phyloP scores from a whole-genome alignment of 1,140 invertebrate species.

The Temnothorax curvispinosus region DNA sequence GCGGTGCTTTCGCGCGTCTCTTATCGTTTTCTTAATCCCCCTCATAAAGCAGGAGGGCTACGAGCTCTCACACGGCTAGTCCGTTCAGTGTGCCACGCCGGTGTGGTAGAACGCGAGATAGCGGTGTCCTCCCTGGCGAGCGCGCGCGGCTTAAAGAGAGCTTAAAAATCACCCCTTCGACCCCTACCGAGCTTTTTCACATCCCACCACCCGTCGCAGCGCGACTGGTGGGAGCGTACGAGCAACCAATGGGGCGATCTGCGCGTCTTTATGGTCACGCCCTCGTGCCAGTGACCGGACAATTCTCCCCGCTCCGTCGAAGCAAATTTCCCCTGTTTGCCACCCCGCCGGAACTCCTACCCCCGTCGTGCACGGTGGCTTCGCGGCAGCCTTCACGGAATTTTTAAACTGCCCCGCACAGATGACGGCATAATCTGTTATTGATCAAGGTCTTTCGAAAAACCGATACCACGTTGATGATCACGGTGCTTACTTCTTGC shows the following conservation, averaged over 20 bases:
- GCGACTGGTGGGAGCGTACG: constrained; percentile 77
- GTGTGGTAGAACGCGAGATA: constrained; percentile 80
- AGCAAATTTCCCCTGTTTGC: constrained; percentile 67
- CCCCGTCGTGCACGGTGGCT: constrained; percentile 70
- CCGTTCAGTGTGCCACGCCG: constrained; percentile 75
- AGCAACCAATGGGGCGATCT: constrained; percentile 82
- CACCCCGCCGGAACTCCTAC: constrained; percentile 53
- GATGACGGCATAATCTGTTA: constrained; percentile 85
- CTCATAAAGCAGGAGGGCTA: constrained; percentile 78
- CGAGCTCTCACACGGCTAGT: constrained; percentile 65
- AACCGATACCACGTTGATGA: constrained; percentile 77
- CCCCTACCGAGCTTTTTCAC: constrained; percentile 80
- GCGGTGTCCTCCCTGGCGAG: constrained; percentile 80
- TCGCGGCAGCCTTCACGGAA: constrained; percentile 82
- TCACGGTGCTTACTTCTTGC: constrained; percentile 67
- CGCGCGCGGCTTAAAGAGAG: constrained; percentile 81
- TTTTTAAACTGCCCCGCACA: constrained; percentile 83
- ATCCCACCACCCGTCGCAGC: constrained; percentile 67
- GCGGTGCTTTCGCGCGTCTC: constrained; percentile 76
- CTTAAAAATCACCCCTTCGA: constrained; percentile 84
- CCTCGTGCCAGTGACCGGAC: constrained; percentile 82
- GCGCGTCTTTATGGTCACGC: constrained; percentile 82
- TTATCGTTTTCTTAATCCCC: constrained; percentile 79
- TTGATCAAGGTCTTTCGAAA: constrained; percentile 82
- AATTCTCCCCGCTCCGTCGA: constrained; percentile 71